Evolutionary conservation across 1,140 invertebrate genomes (phyloP), one percentile per base, ranked within the genome.

Genomic region (Drosophila lacteicornis): DNA sequence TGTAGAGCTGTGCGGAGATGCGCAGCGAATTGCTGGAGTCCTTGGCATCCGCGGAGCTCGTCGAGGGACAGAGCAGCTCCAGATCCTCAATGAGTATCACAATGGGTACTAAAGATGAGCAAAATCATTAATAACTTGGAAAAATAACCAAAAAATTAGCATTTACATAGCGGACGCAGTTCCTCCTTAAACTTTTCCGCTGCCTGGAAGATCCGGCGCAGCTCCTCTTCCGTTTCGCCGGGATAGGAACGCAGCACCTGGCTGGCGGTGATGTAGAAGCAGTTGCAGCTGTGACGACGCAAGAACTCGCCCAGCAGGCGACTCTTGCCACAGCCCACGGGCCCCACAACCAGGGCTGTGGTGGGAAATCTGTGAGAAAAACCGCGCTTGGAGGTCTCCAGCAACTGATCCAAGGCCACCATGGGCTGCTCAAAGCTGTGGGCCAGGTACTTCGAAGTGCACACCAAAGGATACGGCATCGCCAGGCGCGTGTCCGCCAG

Each of bases 141-240:
- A 5, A 22, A 22, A 22, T 11, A 25, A 3, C 0, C 15, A 22
- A 2, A 22, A 51, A 4, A 9, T 5, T 15, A 22, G 13, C 1
- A 40, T 12, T 73, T 73, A 88, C 84, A 27, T 7, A 63, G 22
- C 2, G 90, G 78, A 6, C 43, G 45, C 30, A 91, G 77, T 36
- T 70, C 65, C 59, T 73, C 50, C 30, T 59, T 58, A 15, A 93
- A 92, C 15, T 67, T 59, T 51, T 81, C 56, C 9, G 93, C 93
- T 43, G 92, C 75, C 4, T 92, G 60, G 73, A 94, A 94, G 27
- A 93, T 84, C 43, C 80, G 79, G 5, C 91, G 75, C 7, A 94
- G 67, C 19, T 80, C 69, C 8, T 71, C 56, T 81, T 94, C 94
- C 5, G 93, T 92, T 76, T 93, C 93, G 13, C 94, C 94, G 3